These are phyloP conservation scores for Riparia riparia DNA, from an alignment of 2,113 vertebrate species.

Conservation along the genomic window DNA sequence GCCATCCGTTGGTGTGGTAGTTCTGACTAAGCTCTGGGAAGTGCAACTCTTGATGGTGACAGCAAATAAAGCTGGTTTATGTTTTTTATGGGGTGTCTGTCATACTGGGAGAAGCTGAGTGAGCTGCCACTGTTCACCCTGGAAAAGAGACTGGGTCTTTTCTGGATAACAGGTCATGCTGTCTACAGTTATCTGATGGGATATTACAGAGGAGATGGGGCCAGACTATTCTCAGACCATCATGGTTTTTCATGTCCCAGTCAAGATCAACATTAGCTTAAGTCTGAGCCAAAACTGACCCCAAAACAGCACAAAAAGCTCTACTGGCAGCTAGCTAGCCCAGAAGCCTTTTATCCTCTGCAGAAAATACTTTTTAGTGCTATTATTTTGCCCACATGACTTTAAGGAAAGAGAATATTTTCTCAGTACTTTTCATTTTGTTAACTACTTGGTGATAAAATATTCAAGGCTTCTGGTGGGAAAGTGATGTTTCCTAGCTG, in stretches of 20 bases:
- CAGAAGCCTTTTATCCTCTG: not conserved
- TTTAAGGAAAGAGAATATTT: not conserved
- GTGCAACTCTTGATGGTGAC: not conserved
- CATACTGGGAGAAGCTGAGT: not conserved
- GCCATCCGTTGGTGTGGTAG: not conserved
- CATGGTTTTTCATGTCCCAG: not conserved
- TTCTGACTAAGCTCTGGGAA: not conserved
- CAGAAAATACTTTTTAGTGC: not conserved
- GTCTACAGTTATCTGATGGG: not conserved
- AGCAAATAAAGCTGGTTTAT: not conserved
- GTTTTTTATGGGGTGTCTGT: not conserved
- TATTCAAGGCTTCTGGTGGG: not conserved
- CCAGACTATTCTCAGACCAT: not conserved
- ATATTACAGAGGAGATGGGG: not conserved
- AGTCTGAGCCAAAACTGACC: not conserved
- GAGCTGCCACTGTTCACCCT: not conserved
- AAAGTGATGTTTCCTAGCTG: not conserved
- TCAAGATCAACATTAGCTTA: accelerated
- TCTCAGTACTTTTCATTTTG: not conserved
- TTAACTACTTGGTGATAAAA: not conserved
- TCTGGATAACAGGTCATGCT: not conserved
- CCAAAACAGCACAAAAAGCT: not conserved
- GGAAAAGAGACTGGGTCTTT: not conserved
- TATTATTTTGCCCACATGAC: not conserved
- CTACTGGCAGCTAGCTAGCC: not conserved